Evolutionary conservation across 2,113 vertebrate species (phyloP), one percentile per base, ranked within the genome.

Genomic region (Ardeotis arabs): DNA sequence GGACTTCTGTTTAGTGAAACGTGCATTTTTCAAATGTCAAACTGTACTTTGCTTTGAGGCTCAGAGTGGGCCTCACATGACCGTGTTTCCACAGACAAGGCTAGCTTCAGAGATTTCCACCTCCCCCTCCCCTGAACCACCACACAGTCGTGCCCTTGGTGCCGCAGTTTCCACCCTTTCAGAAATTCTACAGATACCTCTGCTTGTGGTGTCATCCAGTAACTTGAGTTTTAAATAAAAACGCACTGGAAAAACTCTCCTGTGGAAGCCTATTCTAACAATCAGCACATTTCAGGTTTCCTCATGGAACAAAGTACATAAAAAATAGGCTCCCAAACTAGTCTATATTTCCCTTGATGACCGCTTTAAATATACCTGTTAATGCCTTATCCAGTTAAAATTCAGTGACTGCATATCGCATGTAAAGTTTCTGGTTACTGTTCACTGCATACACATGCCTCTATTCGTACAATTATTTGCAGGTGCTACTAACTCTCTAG

Each of bases 391-490:
- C 31, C 44, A 84, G 52, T 55, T 80, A 53, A 92, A 91, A 96
- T 74, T 80, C 10, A 44, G 76, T 15, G 37, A 62, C 16, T 70
- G 39, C 33, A 21, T 14, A 56, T 14, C 66, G 31, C 56, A 73
- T 35, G 41, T 52, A 60, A 72, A 94, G 33, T 60, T 73, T 80
- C 79, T 93, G 44, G 74, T 50, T 59, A 58, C 68, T 95, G 53
- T 73, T 77, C 45, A 73, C 53, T 77, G 74, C 37, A 60, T 33
- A 24, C 21, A 15, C 12, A 25, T 25, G 21, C 29, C 53, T 72
- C 76, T 55, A 66, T 35, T 76, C 94, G 82, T 63, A 55, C 14
- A 75, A 76, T 80, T 87, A 73, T 90, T 95, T 96, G 84, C 74
- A 74, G 73, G 86, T 72, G 89, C 73, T 86, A 25, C 56, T 92